A percentile compares a stretch with the other conserved stretches of the same genome.
These are phyloP conservation scores for Lissocephala sabroskyi DNA, from an alignment of 2,888 invertebrate species.

Conservation along the genomic window DNA sequence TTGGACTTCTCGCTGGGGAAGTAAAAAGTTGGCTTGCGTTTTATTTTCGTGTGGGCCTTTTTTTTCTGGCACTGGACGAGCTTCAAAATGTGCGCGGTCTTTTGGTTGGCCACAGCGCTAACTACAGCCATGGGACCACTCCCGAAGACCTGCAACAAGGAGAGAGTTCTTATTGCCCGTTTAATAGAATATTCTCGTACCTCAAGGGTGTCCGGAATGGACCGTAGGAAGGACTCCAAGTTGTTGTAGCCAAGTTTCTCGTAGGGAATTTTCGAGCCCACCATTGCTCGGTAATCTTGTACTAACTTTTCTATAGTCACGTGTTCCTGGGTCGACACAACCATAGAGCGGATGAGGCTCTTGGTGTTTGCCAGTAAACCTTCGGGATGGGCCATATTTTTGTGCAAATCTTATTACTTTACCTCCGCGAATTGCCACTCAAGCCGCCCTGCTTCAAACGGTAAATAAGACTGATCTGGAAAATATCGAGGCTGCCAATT, in stretches of 20 bases:
- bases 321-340: constrained; percentile 51
- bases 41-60: background rate
- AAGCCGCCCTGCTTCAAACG: too few relatives aligned
- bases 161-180: background rate
- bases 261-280: constrained; percentile 52
- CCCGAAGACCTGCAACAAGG: constrained; percentile 42
- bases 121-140: constrained; percentile 50
- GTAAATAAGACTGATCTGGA: background rate
- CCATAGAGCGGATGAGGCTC: constrained; percentile 55
- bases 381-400: constrained; percentile 44
- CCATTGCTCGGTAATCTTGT: constrained; percentile 47
- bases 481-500: background rate
- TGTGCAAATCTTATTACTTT: background rate
- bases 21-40: background rate
- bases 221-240: constrained; percentile 54
- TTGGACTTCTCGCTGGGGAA: constrained; percentile 16
- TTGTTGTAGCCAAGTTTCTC: constrained; percentile 45
- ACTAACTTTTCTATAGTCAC: constrained; percentile 50
- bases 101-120: constrained; percentile 32
- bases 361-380: constrained; percentile 51
- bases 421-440: background rate
- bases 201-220: constrained; percentile 55
- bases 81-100: constrained; percentile 54
- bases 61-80: constrained; percentile 59
- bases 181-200: constrained; percentile 29